Percentiles rank a stretch among this genome's conserved stretches.
phyloP scores from a whole-genome alignment of 2,888 invertebrate species.

The Thalpophila matura region DNA sequence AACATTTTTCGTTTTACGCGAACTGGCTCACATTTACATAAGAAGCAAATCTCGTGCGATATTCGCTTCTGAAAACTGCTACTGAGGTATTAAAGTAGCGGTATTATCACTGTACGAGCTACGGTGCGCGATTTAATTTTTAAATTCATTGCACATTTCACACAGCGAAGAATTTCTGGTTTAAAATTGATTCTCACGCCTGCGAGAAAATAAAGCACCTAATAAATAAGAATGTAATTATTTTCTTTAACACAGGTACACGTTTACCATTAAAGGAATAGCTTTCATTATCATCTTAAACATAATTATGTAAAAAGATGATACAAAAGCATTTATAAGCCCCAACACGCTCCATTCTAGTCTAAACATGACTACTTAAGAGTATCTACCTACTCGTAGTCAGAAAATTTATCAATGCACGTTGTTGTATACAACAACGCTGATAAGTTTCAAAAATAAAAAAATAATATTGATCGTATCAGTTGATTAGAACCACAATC shows the following conservation, averaged over 20 bases:
- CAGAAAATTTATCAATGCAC: conserved; percentile 8
- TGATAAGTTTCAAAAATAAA: not conserved
- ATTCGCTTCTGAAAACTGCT: conserved; percentile 57
- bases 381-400: no score
- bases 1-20: conserved; percentile 70
- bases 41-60: conserved; percentile 70
- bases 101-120: conserved; percentile 32
- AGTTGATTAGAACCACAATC: conserved; percentile 9
- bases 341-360: not conserved
- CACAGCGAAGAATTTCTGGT: not conserved
- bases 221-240: not conserved
- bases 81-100: conserved; percentile 42
- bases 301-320: not conserved
- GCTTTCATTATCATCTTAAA: not conserved
- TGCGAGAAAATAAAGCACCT: not conserved
- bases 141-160: conserved; percentile 7
- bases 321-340: not conserved
- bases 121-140: conserved; percentile 29
- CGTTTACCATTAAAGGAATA: no score
- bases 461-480: not conserved
- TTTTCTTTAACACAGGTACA: no score
- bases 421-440: no score
- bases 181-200: conserved; percentile 12
- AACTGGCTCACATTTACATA: conserved; percentile 68
- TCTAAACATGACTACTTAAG: conserved; percentile 18